Conservation (phyloP, 2,888 invertebrate genomes). For the Pemphredon lugubris region DNA sequence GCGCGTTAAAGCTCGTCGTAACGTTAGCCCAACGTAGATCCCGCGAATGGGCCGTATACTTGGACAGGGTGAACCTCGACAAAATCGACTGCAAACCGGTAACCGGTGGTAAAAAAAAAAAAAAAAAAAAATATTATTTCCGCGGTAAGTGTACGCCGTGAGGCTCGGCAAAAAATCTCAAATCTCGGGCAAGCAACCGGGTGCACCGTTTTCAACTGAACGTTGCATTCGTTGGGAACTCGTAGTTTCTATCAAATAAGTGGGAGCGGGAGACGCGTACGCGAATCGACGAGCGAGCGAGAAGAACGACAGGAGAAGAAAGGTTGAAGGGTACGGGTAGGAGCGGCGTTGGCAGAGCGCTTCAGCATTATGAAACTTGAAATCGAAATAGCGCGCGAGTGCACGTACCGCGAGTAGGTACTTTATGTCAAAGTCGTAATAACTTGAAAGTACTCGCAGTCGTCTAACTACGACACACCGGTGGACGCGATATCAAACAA, state of each 20-base stretch:
- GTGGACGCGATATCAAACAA: too few relatives aligned
- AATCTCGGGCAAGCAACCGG: constrained; percentile 37
- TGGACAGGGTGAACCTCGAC: background rate
- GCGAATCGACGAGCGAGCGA: constrained; percentile 4
- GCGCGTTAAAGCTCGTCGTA: background rate
- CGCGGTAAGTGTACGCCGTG: background rate
- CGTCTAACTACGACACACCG: too few relatives aligned
- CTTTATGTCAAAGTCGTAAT: constrained; percentile 73
- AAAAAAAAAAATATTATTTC: constrained; percentile 20
- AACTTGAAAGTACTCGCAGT: constrained; percentile 66
- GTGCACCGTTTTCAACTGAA: constrained; percentile 26
- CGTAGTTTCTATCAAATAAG: constrained; percentile 24
- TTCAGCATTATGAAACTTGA: constrained; percentile 60
- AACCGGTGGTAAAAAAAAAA: background rate
- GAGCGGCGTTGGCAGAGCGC: constrained; percentile 32
- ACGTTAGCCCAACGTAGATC: background rate
- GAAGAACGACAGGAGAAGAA: constrained; percentile 2
- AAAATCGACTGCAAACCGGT: background rate
- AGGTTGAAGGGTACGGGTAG: constrained; percentile 22
- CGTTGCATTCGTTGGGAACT: constrained; percentile 24
- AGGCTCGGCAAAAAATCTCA: constrained; percentile 18
- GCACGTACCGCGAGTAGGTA: constrained; percentile 53
- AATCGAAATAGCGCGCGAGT: constrained; percentile 57
- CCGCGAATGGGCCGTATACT: background rate
- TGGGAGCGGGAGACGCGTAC: constrained; percentile 7